Evolutionary conservation across 1,140 invertebrate species (phyloP).

Genomic region (Maconellicoccus hirsutus): DNA sequence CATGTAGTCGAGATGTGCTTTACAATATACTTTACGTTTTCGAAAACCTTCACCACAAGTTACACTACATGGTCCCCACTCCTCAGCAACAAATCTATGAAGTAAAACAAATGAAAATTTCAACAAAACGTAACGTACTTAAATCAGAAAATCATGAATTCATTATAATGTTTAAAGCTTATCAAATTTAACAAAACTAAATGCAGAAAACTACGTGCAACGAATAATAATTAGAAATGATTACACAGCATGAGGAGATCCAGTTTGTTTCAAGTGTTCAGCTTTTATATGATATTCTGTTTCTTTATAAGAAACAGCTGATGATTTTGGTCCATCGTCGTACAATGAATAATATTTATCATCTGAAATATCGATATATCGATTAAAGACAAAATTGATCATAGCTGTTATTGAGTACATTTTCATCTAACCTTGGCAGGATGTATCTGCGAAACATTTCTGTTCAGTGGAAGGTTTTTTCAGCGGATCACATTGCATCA

Average conservation of each 20-base stretch:
- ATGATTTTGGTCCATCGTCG: constrained; percentile 14
- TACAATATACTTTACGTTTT: constrained; percentile 71
- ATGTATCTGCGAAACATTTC: constrained; percentile 33
- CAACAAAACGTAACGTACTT: no score
- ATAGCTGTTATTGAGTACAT: no score
- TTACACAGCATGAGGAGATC: constrained; percentile 5
- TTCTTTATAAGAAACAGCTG: constrained; percentile 4
- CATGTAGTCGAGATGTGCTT: constrained; percentile 86
- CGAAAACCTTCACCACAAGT: constrained; percentile 78
- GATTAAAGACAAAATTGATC: not conserved
- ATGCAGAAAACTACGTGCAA: not conserved
- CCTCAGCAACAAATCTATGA: constrained; percentile 54
- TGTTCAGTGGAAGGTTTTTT: constrained; percentile 38
- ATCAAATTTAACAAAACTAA: not conserved
- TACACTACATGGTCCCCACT: constrained; percentile 80
- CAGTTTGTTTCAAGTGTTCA: not conserved
- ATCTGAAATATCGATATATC: not conserved
- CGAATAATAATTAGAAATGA: no score
- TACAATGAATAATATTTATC: constrained; percentile 5
- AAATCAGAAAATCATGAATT: no score
- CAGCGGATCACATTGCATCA: constrained; percentile 38
- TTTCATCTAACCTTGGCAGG: not conserved
- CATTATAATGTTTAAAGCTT: no score
- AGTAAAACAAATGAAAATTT: no score
- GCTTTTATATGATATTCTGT: not conserved